Base-by-base conservation (phyloP, 2,888 invertebrate species). In the Scrobipalpa costella region DNA sequence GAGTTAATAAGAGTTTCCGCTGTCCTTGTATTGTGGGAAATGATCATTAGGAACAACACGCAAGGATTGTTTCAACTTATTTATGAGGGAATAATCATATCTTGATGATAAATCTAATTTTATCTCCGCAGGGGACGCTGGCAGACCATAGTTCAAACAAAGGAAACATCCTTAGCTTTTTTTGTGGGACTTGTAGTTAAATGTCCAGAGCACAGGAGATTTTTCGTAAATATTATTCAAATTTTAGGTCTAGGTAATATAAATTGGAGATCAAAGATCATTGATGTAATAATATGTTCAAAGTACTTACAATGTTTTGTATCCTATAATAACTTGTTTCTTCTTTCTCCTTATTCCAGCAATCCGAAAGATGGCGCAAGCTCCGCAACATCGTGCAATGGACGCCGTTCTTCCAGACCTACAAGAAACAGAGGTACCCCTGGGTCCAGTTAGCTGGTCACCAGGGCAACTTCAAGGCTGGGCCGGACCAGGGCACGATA, bases 401-500 rank as follows among this genome's bases (percentile, higher is more conserved):
- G 97, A 98, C 98, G 55, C 98, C 98, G 49, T 98, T 98, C 93
- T 97, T 98, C 83, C 98, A 98, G 90, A 98, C 97, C 0, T 98
- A 98, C 93, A 98, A 98, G 88, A 98, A 98, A 83, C 96, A 97
- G 85, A 93, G 97, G 73, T 98, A 98, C 88, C 98, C 98, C 63
- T 98, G 98, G 98, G 97, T 98, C 65, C 98, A 98, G 87, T 92
- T 98, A 52, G 98, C 98, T 15, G 98, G 98, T 0, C 98, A 98
- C 83, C 98, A 98, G 88, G 98, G 98, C 47, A 98, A 98, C 89
- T 98, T 98, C 91, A 96, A 97, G 78, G 97, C 98, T 1, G 98
- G 98, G 0, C 96, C 96, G 1, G 96, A 97, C 74, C 97, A 96
- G 75, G 98, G 98, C 52, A 98, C 98, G 27, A 98, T 98, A 71